Conservation (phyloP, 2,888 invertebrate species). For the Sarcophaga rosellei region DNA sequence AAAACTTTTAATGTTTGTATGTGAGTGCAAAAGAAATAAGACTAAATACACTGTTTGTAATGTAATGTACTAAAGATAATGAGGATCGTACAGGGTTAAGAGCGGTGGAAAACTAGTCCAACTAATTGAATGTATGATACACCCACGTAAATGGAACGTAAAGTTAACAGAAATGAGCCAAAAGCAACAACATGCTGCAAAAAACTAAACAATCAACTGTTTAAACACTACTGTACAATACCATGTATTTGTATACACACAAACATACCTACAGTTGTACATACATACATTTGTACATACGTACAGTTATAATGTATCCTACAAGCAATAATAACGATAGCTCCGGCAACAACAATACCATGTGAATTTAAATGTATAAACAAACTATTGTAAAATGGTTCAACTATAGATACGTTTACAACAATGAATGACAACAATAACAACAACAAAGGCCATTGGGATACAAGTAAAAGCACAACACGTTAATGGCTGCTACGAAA, state of each 20-base stretch:
- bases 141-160: constrained; percentile 37
- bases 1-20: neutral
- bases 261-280: too few species aligned
- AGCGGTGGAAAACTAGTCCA: constrained; percentile 14
- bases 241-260: neutral
- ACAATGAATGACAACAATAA: constrained; percentile 5
- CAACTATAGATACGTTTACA: constrained; percentile 9
- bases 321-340: neutral
- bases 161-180: constrained; percentile 8
- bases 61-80: neutral
- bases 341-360: constrained; percentile 3
- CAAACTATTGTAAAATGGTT: constrained; percentile 21
- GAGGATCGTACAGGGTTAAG: neutral
- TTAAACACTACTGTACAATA: neutral
- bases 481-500: neutral
- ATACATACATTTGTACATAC: too few species aligned
- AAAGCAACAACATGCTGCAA: neutral
- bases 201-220: constrained; percentile 11
- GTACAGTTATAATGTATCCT: neutral
- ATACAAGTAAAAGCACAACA: neutral
- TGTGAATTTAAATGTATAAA: constrained; percentile 20
- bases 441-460: neutral
- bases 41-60: constrained; percentile 33
- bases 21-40: neutral
- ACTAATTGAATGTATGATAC: constrained; percentile 60